These are phyloP conservation scores for Mionectes macconnelli DNA, from an alignment of 2,113 vertebrate species.

Conservation along the genomic window DNA sequence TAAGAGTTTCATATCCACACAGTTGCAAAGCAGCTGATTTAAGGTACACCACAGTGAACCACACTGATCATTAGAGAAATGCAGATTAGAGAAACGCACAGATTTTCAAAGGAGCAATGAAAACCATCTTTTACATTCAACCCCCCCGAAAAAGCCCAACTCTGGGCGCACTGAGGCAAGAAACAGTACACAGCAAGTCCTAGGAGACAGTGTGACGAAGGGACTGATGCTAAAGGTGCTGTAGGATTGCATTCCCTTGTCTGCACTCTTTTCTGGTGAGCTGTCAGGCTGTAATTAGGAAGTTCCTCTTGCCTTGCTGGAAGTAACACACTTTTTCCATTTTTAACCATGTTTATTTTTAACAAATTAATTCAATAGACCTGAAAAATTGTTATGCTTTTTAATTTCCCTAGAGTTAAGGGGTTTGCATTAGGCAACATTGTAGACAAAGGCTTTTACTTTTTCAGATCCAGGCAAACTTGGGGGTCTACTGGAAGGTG, in stretches of 20 bases:
- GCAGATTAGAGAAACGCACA: not conserved
- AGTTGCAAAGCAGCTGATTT: not conserved
- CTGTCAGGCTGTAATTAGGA: not conserved
- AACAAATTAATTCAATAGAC: not conserved
- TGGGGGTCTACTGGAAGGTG: not conserved
- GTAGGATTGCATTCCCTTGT: not conserved
- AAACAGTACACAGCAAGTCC: not conserved
- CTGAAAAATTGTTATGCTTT: not conserved
- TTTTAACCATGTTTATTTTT: conserved; percentile 22
- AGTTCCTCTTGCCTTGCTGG: not conserved
- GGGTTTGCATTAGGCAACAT: not conserved
- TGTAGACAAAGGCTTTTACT: not conserved
- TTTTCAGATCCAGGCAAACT: not conserved
- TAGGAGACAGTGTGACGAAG: not conserved
- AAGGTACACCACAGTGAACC: not conserved
- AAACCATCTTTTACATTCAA: not conserved
- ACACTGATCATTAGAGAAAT: not conserved
- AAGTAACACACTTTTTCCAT: not conserved
- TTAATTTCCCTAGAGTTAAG: not conserved
- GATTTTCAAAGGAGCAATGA: not conserved
- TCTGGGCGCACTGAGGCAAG: not conserved
- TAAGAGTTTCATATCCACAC: not conserved
- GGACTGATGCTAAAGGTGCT: not conserved
- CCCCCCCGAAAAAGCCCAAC: not conserved
- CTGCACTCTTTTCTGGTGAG: not conserved